Conservation (phyloP, 64 coral and sea anemone species). For the Catalaphyllia jardinei region DNA sequence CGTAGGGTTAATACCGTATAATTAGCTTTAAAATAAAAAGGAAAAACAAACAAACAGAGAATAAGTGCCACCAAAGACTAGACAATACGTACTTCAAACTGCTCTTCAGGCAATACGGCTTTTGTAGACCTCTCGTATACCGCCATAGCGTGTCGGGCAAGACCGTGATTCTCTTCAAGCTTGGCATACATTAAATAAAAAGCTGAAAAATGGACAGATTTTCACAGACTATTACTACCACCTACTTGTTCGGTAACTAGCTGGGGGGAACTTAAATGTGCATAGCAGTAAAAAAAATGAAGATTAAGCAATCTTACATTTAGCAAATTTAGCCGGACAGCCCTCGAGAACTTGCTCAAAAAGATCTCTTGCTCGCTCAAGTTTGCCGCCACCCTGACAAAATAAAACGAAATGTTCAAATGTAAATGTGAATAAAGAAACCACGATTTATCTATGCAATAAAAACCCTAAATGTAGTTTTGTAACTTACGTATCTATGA, state of each 20-base stretch:
- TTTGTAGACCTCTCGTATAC: conserved; percentile 94
- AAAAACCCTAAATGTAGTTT: background rate
- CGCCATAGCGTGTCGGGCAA: conserved; percentile 97
- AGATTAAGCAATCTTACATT: conserved; percentile 35
- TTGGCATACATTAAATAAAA: conserved; percentile 95
- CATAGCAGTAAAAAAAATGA: background rate
- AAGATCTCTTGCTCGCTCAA: conserved; percentile 89
- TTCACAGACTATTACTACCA: background rate
- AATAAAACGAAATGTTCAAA: background rate
- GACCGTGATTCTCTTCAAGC: conserved; percentile 97
- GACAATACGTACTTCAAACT: conserved; percentile 77
- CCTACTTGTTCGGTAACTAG: background rate
- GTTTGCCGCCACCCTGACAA: conserved; percentile 86
- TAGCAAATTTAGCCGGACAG: conserved; percentile 96
- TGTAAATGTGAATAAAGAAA: background rate
- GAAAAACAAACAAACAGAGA: no score
- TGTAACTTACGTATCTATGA: conserved; percentile 90
- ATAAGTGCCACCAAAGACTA: no score
- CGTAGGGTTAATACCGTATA: no score
- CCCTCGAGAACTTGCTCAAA: conserved; percentile 98
- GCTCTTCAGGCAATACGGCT: conserved; percentile 87
- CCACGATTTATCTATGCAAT: no score
- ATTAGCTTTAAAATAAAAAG: no score
- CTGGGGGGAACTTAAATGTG: no score
- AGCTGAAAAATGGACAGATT: conserved; percentile 12